phyloP scores from a whole-genome alignment of 2,888 invertebrate genomes.

The Lacanobia oleracea region DNA sequence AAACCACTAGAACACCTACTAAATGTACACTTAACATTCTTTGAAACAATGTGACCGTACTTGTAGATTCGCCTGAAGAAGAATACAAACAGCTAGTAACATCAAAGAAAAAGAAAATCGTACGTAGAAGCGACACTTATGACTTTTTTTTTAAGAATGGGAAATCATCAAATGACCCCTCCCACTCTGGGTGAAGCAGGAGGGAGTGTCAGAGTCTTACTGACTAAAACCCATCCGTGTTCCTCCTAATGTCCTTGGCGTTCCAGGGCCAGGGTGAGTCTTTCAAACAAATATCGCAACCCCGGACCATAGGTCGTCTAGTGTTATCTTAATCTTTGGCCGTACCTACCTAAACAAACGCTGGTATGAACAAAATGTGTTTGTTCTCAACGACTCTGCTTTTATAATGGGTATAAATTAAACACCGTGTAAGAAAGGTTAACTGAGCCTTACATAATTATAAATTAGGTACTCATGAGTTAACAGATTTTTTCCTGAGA shows the following conservation, averaged over 20 bases:
- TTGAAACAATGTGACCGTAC: constrained; percentile 41
- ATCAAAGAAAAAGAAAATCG: constrained; percentile 25
- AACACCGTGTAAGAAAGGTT: constrained; percentile 20
- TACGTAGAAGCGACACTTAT: not conserved
- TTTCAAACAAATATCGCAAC: no score
- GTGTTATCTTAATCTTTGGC: constrained; percentile 23
- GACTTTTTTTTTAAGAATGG: no score
- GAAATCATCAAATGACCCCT: no score
- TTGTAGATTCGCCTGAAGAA: constrained; percentile 10
- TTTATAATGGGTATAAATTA: constrained; percentile 33
- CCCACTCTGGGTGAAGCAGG: no score
- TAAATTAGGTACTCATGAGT: not conserved
- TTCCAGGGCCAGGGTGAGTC: no score
- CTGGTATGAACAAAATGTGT: constrained; percentile 45
- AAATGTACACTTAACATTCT: constrained; percentile 7
- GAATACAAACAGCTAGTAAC: constrained; percentile 20
- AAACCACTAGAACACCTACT: not conserved
- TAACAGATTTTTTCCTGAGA: no score
- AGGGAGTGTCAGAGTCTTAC: no score
- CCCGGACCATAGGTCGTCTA: no score
- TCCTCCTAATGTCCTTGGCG: no score
- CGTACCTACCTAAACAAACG: constrained; percentile 48
- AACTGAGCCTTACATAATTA: constrained; percentile 15
- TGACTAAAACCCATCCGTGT: no score
- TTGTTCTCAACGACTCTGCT: constrained; percentile 44